Evolutionary conservation across 2,797 vertebrate species (phyloP), one percentile per base, ranked within the genome.

Genomic region (Synanceia verrucosa): DNA sequence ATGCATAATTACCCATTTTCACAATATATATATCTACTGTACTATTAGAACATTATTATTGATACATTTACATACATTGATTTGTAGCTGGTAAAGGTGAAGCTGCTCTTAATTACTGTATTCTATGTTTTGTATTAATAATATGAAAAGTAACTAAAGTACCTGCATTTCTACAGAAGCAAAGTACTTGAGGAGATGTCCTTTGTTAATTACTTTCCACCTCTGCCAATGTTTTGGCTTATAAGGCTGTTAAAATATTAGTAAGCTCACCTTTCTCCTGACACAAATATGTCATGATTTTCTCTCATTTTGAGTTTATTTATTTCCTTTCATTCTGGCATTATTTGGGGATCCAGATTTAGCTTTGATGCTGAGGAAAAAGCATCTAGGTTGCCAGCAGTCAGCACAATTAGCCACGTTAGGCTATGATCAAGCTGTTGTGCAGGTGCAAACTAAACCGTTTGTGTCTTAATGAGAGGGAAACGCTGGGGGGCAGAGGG

Each of bases 381-480:
- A 44, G 55, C 65, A 63, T 61, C 29, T 56, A 11, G 41, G 46
- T 37, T 85, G 72, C 79, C 84, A 88, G 72, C 84, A 86, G 84
- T 86, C 86, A 63, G 48, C 71, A 71, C 81, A 73, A 88, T 88
- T 86, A 84, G 59, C 79, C 79, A 84, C 62, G 53, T 88, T 59
- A 8, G 71, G 51, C 56, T 56, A 2, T 78, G 86, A 89, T 86
- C 84, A 83, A 86, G 64, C 77, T 60, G 5, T 0, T 13, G 39
- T 61, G 67, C 78, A 86, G 82, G 77, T 81, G 73, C 69, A 66
- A 58, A 55, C 47, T 36, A 41, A 86, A 64, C 55, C 74, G 61
- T 76, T 69, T 53, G 58, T 34, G 61, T 65, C 65, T 72, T 73
- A 62, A 78, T 65, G 69, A 53, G 8, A n/a, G 60, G 56, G 47